Conservation (phyloP, 1,140 invertebrate genomes). For the Drosophila elegans region DNA sequence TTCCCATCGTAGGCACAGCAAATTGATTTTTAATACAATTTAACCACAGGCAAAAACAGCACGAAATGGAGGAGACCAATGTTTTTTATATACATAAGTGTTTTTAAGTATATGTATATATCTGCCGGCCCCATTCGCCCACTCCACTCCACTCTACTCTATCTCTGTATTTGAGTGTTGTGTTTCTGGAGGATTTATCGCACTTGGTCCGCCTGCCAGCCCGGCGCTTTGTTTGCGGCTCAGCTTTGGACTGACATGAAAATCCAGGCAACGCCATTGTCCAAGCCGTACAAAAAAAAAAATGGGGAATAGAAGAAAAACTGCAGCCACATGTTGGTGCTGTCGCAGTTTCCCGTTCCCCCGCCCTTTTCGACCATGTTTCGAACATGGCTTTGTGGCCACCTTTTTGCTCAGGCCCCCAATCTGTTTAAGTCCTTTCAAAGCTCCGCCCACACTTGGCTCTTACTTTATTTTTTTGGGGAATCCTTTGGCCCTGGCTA, state of each 20-base stretch:
- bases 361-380: conserved; percentile 5
- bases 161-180: conserved; percentile 43
- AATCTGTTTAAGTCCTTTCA: conserved; percentile 50
- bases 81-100: conserved; percentile 36
- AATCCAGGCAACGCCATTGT: conserved; percentile 69
- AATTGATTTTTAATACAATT: conserved; percentile 61
- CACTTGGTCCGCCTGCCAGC: conserved; percentile 63
- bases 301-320: conserved; percentile 39
- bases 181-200: conserved; percentile 76
- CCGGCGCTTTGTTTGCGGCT: conserved; percentile 73
- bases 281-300: conserved; percentile 23
- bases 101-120: conserved; percentile 28
- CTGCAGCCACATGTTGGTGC: conserved; percentile 71
- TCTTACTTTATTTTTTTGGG: conserved; percentile 17
- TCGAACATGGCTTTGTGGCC: conserved; percentile 56
- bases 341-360: conserved; percentile 28
- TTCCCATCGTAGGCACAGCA: conserved; percentile 34
- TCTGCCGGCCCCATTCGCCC: conserved; percentile 15
- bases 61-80: conserved; percentile 30
- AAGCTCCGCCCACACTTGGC: conserved; percentile 17
- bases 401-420: conserved; percentile 37
- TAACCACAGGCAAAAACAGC: conserved; percentile 39
- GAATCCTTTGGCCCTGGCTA: conserved; percentile 23
- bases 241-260: conserved; percentile 70
- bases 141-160: conserved; percentile 3